Conservation (phyloP, 2,888 invertebrate species). For the Chrysolina oricalcia region DNA sequence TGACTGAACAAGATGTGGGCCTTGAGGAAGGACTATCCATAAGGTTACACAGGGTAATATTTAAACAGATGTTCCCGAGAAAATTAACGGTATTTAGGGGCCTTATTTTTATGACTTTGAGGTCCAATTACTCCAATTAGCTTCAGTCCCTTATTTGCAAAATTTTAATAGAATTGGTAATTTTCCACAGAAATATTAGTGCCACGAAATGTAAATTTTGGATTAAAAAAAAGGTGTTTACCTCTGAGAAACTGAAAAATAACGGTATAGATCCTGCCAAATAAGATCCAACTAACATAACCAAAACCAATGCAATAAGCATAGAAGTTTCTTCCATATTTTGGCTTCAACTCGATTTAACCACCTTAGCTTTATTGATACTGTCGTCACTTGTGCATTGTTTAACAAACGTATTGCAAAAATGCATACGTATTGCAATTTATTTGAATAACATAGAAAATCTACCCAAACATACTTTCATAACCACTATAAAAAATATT, state of each 20-base stretch:
- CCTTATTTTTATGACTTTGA: too few species aligned
- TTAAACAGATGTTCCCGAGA: too few species aligned
- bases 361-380: constrained; percentile 53
- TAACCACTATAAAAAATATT: not conserved
- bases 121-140: too few species aligned
- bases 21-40: too few species aligned
- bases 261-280: constrained; percentile 95
- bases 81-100: too few species aligned
- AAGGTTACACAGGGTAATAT: too few species aligned
- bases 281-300: constrained; percentile 98
- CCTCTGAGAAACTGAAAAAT: constrained; percentile 95
- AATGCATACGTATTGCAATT: constrained; percentile 62
- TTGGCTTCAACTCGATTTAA: constrained; percentile 47
- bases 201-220: not conserved
- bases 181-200: too few species aligned
- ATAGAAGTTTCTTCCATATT: constrained; percentile 90
- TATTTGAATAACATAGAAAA: constrained; percentile 10
- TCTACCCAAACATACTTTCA: constrained; percentile 10
- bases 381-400: constrained; percentile 46
- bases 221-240: constrained; percentile 67
- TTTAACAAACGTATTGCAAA: constrained; percentile 49
- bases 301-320: constrained; percentile 86
- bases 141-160: too few species aligned
- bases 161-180: too few species aligned
- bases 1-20: too few species aligned